phyloP scores from a whole-genome alignment of 2,113 vertebrate genomes.

The Larimichthys polyactis region DNA sequence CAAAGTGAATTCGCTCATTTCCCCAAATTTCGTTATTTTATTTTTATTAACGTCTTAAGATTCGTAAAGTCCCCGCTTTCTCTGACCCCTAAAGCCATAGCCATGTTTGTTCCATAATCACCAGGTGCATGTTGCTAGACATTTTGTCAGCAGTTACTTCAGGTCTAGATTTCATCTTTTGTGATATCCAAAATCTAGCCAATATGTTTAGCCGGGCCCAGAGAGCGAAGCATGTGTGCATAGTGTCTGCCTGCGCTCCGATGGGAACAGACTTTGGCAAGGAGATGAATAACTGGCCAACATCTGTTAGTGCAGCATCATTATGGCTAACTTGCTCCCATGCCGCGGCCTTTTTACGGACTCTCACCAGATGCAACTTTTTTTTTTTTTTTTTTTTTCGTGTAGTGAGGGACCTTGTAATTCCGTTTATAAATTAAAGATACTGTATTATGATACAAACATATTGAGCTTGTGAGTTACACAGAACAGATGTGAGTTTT shows the following conservation, averaged over 20 bases:
- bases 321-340: slow-evolving; percentile 77
- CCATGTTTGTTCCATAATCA: slow-evolving; percentile 36
- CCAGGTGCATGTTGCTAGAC: slow-evolving; percentile 55
- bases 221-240: slow-evolving; percentile 63
- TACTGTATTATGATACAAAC: slow-evolving; percentile 55
- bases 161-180: slow-evolving; percentile 69
- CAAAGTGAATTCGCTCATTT: background rate
- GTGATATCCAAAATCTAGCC: slow-evolving; percentile 62
- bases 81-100: slow-evolving; percentile 7
- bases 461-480: slow-evolving; percentile 54
- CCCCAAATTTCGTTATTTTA: background rate
- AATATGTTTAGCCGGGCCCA: slow-evolving; percentile 43
- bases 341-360: slow-evolving; percentile 62
- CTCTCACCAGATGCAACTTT: slow-evolving; percentile 66
- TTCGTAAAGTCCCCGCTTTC: slow-evolving; percentile 12
- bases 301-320: slow-evolving; percentile 86
- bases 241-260: slow-evolving; percentile 64
- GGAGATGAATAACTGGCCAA: slow-evolving; percentile 82
- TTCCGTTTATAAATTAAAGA: slow-evolving; percentile 66
- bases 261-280: slow-evolving; percentile 74
- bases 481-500: slow-evolving; percentile 71
- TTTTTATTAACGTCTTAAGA: slow-evolving; percentile 3
- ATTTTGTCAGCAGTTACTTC: slow-evolving; percentile 66
- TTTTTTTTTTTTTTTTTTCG: slow-evolving; percentile 10
- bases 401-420: slow-evolving; percentile 61